Base-by-base conservation (phyloP, 2,888 invertebrate species). In the Pterostichus madidus region DNA sequence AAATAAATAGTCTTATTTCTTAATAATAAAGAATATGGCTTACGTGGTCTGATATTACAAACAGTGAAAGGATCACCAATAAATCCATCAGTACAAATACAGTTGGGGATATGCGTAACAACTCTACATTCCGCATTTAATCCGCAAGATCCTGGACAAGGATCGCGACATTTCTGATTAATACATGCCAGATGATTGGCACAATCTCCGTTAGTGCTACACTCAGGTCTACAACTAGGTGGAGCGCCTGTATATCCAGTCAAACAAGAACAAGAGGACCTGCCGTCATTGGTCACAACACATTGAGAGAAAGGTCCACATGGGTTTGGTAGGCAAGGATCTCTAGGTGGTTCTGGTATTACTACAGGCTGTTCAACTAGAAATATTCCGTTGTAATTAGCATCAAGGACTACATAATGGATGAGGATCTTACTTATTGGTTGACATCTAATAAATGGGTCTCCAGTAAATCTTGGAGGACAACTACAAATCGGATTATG, bases 151-250 rank as follows among this genome's bases (percentile, higher is more conserved):
- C 92, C 92, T 0, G 92, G 92, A 85, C 95, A 95, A 44, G 95
- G 94, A 89, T 95, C 93, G 85, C 89, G 89, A 86, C 95, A 95
- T 89, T 93, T 94, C 84, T 92, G 91, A 86, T 93, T 92, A n/a
- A 94, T 92, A 86, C 94, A 94, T 17, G 94, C 94, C 84, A 92
- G 89, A 85, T 93, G 91, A 84, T 90, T 90, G 0, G 92, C 85
- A 87, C 95, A 94, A 88, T 94, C 94, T 35, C 92, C 91, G 87
- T 96, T 95, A 78, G 92, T 91, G 8, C 93, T 92, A 88, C 96
- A 96, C 89, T 96, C 95, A 0, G 95, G 95, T 86, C 90, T 87
- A 86, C 92, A 92, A 84, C 90, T 91, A 35, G 91, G 91, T 31
- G 91, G 91, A 39, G 88, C 85, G 32, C 91, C 91, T 8, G 89